Percentiles rank a stretch among this genome's conserved stretches.
These are phyloP conservation scores for Metaphire vulgaris DNA, from an alignment of 1,140 invertebrate genomes.

Conservation along the genomic window DNA sequence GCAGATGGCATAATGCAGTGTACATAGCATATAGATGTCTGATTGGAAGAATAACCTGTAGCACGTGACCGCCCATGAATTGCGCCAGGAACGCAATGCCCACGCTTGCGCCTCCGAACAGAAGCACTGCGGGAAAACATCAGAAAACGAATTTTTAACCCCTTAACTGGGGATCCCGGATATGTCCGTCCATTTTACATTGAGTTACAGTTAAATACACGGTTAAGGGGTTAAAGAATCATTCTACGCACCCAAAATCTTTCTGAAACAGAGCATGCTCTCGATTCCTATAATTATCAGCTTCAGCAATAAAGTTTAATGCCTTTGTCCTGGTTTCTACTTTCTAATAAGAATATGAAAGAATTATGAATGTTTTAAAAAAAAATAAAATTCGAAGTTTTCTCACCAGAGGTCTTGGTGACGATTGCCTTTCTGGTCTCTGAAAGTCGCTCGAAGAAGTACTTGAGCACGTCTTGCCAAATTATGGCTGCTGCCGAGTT, in stretches of 20 bases:
- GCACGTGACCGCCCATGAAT: constrained; percentile 31
- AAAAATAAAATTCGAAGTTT: neutral
- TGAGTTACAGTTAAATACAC: no score
- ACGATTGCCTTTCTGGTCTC: constrained; percentile 39
- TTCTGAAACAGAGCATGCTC: neutral
- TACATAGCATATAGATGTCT: no score
- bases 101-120: constrained; percentile 30
- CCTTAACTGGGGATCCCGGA: no score
- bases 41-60: no score
- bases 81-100: constrained; percentile 29
- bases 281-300: neutral
- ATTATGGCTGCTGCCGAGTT: constrained; percentile 78
- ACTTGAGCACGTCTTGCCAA: constrained; percentile 70
- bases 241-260: neutral
- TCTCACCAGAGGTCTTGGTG: constrained; percentile 40
- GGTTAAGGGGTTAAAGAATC: neutral
- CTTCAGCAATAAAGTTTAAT: neutral
- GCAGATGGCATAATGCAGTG: no score
- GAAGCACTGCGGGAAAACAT: constrained; percentile 15
- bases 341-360: neutral
- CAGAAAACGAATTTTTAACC: no score
- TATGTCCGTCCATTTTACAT: no score
- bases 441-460: constrained; percentile 32
- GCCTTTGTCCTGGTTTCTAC: neutral
- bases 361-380: neutral